These are phyloP conservation scores for Zaprionus kolodkinae DNA, from an alignment of 1,140 invertebrate species.

Conservation along the genomic window DNA sequence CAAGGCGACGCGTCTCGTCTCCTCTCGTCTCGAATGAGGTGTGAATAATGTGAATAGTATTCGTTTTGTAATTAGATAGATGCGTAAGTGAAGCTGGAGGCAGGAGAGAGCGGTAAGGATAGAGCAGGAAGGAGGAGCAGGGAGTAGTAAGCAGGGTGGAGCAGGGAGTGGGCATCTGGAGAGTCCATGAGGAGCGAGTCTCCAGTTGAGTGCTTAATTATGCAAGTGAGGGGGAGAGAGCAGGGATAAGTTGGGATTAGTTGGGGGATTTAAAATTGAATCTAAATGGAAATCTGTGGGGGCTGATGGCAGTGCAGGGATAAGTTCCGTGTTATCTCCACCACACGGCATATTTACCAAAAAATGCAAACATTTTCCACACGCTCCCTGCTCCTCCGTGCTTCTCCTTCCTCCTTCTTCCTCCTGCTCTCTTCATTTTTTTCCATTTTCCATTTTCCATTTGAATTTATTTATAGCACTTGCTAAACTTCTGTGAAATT, in stretches of 20 bases:
- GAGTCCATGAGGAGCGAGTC: too few relatives aligned
- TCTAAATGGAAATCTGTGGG: neutral
- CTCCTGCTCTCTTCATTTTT: neutral
- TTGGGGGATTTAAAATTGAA: neutral
- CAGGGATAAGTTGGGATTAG: neutral
- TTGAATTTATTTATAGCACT: constrained; percentile 65
- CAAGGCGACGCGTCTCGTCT: neutral
- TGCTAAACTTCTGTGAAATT: constrained; percentile 58
- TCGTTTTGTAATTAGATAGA: neutral
- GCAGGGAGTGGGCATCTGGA: too few relatives aligned
- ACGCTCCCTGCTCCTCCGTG: too few relatives aligned
- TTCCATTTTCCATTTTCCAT: constrained; percentile 26
- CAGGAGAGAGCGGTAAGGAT: too few relatives aligned
- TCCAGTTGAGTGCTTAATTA: neutral
- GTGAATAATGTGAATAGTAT: neutral
- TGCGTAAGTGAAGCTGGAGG: neutral
- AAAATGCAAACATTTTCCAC: too few relatives aligned
- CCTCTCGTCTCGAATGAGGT: neutral
- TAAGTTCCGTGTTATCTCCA: constrained; percentile 17
- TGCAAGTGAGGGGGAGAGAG: neutral
- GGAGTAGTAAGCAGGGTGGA: too few relatives aligned
- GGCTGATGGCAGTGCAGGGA: neutral
- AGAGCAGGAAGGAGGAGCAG: too few relatives aligned
- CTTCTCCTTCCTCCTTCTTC: too few relatives aligned
- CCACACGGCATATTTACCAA: constrained; percentile 5